Evolutionary conservation across 1,140 invertebrate species (phyloP), one percentile per base, ranked within the genome.

Genomic region (Meloidogyne exigua): DNA sequence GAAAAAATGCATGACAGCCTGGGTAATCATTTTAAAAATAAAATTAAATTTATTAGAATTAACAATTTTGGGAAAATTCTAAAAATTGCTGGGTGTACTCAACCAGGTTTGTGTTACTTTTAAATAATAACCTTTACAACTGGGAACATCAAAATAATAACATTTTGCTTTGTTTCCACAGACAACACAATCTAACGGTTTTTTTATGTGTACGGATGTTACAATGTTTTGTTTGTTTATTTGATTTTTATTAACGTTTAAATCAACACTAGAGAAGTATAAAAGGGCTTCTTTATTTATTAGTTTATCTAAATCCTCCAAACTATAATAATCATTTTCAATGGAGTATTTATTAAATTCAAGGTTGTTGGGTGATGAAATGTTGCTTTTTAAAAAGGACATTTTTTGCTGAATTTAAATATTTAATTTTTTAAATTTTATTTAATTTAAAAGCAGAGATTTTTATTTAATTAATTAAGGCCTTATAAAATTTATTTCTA

Each of bases 1-100:
- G 69, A 25, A 71, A 71, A 25, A 71, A 71, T 44, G 69, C 63
- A 57, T 39, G 26, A 25, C 69, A 71, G 23, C 69, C 69, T 71
- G 9, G 0, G 18, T 18, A 67, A 15, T 1, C 10, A 39, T 9
- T 39, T n/a, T 9, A 39, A 39, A 39, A 39, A 39, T 10, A 39
- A 39, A 39, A 32, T 32, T 3, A 32, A 32, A 32, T 32, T 32
- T 7, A 32, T 32, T 32, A 32, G 2, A 32, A 32, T 32, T 32
- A n/a, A n/a, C n/a, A n/a, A n/a, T n/a, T n/a, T n/a, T n/a, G n/a
- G n/a, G n/a, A n/a, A n/a, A n/a, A n/a, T n/a, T n/a, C n/a, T n/a
- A n/a, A n/a, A n/a, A n/a, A n/a, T n/a, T n/a, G n/a, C n/a, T n/a
- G n/a, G n/a, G n/a, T n/a, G n/a, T n/a, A n/a, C n/a, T n/a, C n/a